Base-by-base conservation (phyloP, 2,113 vertebrate genomes). In the Myanophis thanlyinensis region DNA sequence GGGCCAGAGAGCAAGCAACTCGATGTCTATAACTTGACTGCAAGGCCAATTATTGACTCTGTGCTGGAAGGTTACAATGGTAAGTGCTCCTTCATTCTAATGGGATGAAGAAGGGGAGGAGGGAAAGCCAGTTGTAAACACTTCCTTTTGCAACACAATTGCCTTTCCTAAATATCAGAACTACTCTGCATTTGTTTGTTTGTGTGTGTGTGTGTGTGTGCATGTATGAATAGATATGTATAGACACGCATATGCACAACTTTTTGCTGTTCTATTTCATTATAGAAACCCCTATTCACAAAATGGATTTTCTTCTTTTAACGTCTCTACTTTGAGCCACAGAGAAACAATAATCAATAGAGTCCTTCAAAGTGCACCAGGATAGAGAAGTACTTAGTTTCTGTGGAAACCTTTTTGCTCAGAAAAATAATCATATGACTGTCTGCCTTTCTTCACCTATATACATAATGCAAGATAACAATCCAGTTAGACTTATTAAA, bases 1-100 rank as follows among this genome's bases (percentile, higher is more conserved):
- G 98, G 99, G 62, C 98, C 98, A 22, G 99, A 99, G 88, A 99
- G 99, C 95, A 99, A 99, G 95, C 99, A 99, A 94, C 98, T 99
- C 93, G 99, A 99, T 96, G 99, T 99, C 85, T 99, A 99, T 96
- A 99, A 99, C 91, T 97, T 99, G 96, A 99, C 99, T 67, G 99
- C 99, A 25, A 98, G 99, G n/a, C 99, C 99, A 44, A 99, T 99
- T 92, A 96, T 99, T 89, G 98, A 99, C 96, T 99, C 99, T 2
- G 99, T 99, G 23, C 97, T 99, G 2, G 99, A 99, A 97, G 99
- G 99, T 87, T 99, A 99, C 95, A 99, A 99, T 97, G 99, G 99
- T 99, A 96, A 97, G 97, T 97, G 51, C 5, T 13, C 53, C 35
- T 23, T n/a, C 40, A 40, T 40, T n/a, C 23, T 27, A 67, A 73